Conservation (phyloP, 2,888 invertebrate species). For the Melanchra persicariae region DNA sequence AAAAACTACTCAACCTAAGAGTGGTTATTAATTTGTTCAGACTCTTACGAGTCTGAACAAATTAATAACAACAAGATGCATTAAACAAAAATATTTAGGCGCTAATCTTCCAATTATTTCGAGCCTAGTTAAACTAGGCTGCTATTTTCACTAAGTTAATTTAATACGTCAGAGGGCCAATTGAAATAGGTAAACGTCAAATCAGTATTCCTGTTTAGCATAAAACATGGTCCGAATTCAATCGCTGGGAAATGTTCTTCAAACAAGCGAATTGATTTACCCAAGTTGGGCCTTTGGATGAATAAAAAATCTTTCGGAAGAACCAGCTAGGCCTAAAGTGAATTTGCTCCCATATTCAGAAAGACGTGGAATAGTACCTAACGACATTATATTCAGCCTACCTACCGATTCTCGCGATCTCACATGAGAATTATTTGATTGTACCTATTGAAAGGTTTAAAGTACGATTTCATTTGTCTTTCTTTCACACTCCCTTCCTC, state of each 20-base stretch:
- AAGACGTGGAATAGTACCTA: constrained; percentile 28
- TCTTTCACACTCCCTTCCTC: constrained; percentile 9
- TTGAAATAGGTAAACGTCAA: constrained; percentile 27
- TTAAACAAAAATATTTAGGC: neutral
- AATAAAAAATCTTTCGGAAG: constrained; percentile 38
- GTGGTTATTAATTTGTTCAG: neutral
- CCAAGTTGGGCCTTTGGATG: constrained; percentile 45
- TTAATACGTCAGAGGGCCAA: neutral
- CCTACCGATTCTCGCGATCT: constrained; percentile 47
- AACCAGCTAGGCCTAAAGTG: constrained; percentile 30
- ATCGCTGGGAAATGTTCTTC: constrained; percentile 46
- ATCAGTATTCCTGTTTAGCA: constrained; percentile 40
- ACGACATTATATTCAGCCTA: constrained; percentile 57
- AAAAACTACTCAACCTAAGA: no score
- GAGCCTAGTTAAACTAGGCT: no score
- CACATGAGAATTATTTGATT: constrained; percentile 48
- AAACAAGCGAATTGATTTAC: constrained; percentile 64
- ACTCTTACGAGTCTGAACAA: no score
- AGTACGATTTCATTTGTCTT: constrained; percentile 34
- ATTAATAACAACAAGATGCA: neutral
- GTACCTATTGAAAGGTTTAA: constrained; percentile 47
- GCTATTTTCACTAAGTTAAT: neutral
- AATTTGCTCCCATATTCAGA: constrained; percentile 33
- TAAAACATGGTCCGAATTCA: constrained; percentile 41
- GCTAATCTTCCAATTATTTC: neutral